These are phyloP conservation scores for Poicephalus gulielmi DNA, from an alignment of 2,113 vertebrate species.

Conservation along the genomic window DNA sequence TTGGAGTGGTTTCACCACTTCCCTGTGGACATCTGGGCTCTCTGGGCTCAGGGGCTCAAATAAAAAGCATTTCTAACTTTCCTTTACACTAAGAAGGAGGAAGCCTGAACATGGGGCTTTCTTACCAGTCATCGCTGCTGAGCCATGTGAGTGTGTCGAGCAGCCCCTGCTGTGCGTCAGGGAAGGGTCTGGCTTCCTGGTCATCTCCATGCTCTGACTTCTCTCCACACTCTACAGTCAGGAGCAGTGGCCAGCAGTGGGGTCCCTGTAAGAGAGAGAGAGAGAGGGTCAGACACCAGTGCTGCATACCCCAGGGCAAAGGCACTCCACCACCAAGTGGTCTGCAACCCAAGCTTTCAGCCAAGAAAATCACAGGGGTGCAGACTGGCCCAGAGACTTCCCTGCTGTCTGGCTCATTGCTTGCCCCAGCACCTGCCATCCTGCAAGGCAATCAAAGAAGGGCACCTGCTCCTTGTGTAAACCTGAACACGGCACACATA, in stretches of 20 bases:
- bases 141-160: not conserved
- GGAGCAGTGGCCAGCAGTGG: constrained; percentile 28
- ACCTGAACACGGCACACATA: not conserved
- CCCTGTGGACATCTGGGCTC: not conserved
- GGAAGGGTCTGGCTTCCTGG: not conserved
- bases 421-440: not conserved
- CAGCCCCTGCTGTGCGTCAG: constrained; percentile 43
- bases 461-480: not conserved
- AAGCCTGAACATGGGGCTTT: not conserved
- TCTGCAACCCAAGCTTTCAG: not conserved
- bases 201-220: not conserved
- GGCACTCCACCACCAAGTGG: not conserved
- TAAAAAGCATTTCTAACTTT: too few species aligned
- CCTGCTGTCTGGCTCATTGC: too few species aligned
- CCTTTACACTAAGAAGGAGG: not conserved
- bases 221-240: constrained; percentile 32
- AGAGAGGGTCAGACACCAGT: not conserved
- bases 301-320: not conserved
- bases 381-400: not conserved
- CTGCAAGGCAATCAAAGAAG: not conserved
- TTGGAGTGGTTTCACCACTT: not conserved
- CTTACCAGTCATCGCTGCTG: constrained; percentile 72
- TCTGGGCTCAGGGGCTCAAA: not conserved
- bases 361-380: not conserved
- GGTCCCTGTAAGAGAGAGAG: constrained; percentile 15